These are phyloP conservation scores for Azorinus chamasolen DNA, from an alignment of 2,888 invertebrate species.

Conservation along the genomic window DNA sequence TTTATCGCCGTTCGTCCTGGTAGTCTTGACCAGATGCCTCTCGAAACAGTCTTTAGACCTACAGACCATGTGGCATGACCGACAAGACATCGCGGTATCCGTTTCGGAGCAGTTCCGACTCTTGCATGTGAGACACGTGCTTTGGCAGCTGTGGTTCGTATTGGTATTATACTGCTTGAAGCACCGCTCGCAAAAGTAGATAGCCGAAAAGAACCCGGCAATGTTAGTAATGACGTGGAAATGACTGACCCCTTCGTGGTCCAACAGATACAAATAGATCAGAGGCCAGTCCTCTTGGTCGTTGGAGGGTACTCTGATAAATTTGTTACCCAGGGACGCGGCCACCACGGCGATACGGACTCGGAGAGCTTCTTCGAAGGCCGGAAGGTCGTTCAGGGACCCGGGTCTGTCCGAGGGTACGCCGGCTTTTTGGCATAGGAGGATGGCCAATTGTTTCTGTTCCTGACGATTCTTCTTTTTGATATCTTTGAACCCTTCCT, in stretches of 20 bases:
- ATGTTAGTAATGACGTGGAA: constrained; percentile 20
- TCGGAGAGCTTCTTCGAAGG: constrained; percentile 8
- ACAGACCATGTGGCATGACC: constrained; percentile 14
- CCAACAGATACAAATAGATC: constrained; percentile 9
- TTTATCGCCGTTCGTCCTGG: constrained; percentile 1
- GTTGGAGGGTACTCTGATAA: neutral
- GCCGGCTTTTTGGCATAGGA: too few species aligned
- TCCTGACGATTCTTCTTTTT: constrained; percentile 2
- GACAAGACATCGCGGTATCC: neutral
- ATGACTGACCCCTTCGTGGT: constrained; percentile 18
- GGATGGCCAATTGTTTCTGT: constrained; percentile 7
- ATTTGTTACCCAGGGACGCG: constrained; percentile 19
- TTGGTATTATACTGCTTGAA: constrained; percentile 5
- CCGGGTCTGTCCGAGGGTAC: constrained; percentile 14
- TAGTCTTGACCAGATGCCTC: constrained; percentile 2
- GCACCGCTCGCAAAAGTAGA: constrained; percentile 3
- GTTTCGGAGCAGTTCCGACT: constrained; percentile 5
- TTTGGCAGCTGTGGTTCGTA: constrained; percentile 2
- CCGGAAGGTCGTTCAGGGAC: constrained; percentile 2
- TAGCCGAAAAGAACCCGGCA: constrained; percentile 2
- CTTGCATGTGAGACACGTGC: constrained; percentile 10
- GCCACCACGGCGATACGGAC: constrained; percentile 20
- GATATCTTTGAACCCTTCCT: constrained; percentile 1
- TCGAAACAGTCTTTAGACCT: constrained; percentile 12
- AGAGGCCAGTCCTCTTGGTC: constrained; percentile 11